These are phyloP conservation scores for Squalus acanthias DNA, from an alignment of 2,797 vertebrate species.

Conservation along the genomic window DNA sequence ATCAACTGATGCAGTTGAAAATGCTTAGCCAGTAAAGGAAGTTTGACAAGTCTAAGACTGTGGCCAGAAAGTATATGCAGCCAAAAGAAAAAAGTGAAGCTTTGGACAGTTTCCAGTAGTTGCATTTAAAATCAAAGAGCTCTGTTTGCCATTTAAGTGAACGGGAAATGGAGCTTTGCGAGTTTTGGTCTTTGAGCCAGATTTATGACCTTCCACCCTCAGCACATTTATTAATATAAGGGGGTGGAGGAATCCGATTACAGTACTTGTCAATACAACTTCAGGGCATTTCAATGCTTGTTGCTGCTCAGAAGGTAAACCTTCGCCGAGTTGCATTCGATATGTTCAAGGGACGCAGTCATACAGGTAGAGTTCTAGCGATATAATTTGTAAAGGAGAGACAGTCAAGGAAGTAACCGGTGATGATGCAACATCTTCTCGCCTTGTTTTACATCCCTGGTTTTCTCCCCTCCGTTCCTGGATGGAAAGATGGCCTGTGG, in stretches of 20 bases:
- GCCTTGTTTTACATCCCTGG: not conserved
- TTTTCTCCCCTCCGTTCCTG: not conserved
- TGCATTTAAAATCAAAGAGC: conserved; percentile 33
- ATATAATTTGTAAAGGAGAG: not conserved
- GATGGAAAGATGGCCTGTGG: not conserved
- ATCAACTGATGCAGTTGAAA: not conserved
- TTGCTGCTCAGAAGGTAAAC: not conserved
- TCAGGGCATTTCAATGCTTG: not conserved
- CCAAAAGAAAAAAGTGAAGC: not conserved
- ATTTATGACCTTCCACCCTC: not conserved
- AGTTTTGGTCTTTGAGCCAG: not conserved
- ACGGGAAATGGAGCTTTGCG: conserved; percentile 21
- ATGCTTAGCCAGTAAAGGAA: not conserved
- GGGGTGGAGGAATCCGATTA: not conserved
- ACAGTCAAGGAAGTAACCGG: not conserved
- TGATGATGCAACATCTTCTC: not conserved
- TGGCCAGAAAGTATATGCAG: not conserved
- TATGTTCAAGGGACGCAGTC: not conserved
- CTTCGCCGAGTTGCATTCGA: not conserved
- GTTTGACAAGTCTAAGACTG: not conserved
- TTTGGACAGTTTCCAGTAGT: conserved; percentile 19
- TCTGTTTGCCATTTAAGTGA: conserved; percentile 9
- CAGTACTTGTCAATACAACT: not conserved
- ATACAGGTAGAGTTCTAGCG: not conserved
- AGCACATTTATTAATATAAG: not conserved